Base-by-base conservation (phyloP, 2,113 vertebrate species). In the Eulacestoma nigropectus region DNA sequence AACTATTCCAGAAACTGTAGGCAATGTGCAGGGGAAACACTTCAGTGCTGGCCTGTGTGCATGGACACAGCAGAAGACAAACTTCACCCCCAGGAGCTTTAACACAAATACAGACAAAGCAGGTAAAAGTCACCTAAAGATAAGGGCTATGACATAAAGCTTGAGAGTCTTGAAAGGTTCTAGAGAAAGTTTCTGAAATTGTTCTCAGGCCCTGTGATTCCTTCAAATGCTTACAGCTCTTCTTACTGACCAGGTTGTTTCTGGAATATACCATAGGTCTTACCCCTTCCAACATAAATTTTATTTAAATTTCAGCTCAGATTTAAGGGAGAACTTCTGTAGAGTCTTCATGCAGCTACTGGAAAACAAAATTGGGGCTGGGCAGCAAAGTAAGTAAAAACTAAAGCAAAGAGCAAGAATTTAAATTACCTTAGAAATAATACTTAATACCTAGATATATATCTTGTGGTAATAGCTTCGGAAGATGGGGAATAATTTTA, bases 211-310 rank as follows among this genome's bases (percentile, higher is more conserved):
- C 6, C 16, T 7, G 25, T 4, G 11, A 59, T 64, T 64, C 44
- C 49, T 76, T 79, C 19, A 6, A 76, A 27, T 12, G 7, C 4
- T 19, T 21, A 19, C 23, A 42, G 16, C 6, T 72, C 50, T 80
- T 60, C 41, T 47, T 30, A 30, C 16, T 30, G 49, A 10, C 4
- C 49, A 80, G 18, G 10, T 8, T 37, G 16, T 5, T 81, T 74
- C 11, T 26, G 25, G 22, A 75, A 39, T 7, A 37, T 0, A 16
- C 6, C 88, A 30, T 6, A 50, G 4, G 6, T 57, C 39, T 72
- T 19, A 37, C 6, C 2, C 2, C 0, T 7, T 19, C 15, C 46
- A 67, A 6, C 3, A 41, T 4, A 29, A 37, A 6, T 46, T 32
- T 18, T 33, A 14, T n/a, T 74, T 33, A 13, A 63, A 46, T 63